A percentile compares a stretch with the other conserved stretches of the same genome.
These are phyloP conservation scores for Semaprochilodus insignis DNA, from an alignment of 2,797 vertebrate genomes.

Conservation along the genomic window DNA sequence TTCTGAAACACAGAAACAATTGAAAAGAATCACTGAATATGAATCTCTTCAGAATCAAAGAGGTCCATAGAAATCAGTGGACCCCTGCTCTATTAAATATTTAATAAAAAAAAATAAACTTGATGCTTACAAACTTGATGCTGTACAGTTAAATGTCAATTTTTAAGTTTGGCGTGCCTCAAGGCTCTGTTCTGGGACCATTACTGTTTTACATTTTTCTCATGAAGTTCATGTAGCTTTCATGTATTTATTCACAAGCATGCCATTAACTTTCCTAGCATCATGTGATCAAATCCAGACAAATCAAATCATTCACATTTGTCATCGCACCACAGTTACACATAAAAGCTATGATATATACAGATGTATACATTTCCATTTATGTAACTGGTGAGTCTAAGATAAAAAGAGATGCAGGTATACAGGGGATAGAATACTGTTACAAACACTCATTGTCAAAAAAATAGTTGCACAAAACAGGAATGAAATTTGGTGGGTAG, in stretches of 20 bases:
- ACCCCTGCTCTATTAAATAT: slow-evolving; percentile 7
- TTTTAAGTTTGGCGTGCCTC: slow-evolving; percentile 8
- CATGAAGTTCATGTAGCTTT: neutral
- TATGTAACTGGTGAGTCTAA: too few relatives aligned
- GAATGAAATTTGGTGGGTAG: too few relatives aligned
- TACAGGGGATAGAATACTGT: too few relatives aligned
- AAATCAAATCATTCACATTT: too few relatives aligned
- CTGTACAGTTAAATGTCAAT: slow-evolving; percentile 3
- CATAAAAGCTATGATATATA: too few relatives aligned
- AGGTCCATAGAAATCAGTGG: neutral
- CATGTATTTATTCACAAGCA: neutral
- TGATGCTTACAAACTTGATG: slow-evolving; percentile 10
- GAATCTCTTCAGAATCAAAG: neutral
- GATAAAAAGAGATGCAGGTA: too few relatives aligned
- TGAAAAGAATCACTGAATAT: neutral
- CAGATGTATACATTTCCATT: too few relatives aligned
- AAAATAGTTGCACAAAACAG: too few relatives aligned
- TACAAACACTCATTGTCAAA: too few relatives aligned
- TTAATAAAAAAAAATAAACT: neutral
- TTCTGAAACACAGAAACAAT: too few relatives aligned
- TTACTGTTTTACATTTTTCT: neutral
- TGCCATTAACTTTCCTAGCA: neutral
- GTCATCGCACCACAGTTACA: too few relatives aligned
- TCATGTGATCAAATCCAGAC: too few relatives aligned
- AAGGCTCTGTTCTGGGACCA: neutral